phyloP scores from a whole-genome alignment of 2,888 invertebrate species.

The Parasteatoda lunata region DNA sequence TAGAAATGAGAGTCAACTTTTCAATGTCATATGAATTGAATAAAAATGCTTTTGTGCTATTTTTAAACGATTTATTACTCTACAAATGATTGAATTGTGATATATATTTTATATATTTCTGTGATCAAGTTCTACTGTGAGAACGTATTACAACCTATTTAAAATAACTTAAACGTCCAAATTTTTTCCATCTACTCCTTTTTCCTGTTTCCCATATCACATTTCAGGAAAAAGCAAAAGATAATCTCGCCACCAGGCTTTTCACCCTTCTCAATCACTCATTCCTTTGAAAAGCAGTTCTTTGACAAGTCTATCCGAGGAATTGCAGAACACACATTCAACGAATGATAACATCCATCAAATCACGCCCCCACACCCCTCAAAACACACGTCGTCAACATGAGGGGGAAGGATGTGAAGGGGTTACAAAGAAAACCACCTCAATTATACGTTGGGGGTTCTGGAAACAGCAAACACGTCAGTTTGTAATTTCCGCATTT shows the following conservation, averaged over 20 bases:
- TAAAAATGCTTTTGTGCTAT: too few species aligned
- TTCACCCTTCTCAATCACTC: not conserved
- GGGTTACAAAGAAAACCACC: slow-evolving; percentile 20
- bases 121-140: too few species aligned
- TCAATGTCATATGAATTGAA: too few species aligned
- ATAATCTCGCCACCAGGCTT: not conserved
- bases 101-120: too few species aligned
- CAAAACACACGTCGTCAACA: not conserved
- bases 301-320: slow-evolving; percentile 10
- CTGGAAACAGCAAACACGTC: slow-evolving; percentile 45
- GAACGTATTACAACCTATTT: too few species aligned
- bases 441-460: slow-evolving; percentile 30
- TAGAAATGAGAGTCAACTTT: too few species aligned
- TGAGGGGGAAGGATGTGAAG: not conserved
- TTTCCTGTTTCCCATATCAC: too few species aligned
- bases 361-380: not conserved
- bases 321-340: not conserved
- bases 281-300: not conserved
- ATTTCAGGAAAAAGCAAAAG: not conserved
- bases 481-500: slow-evolving; percentile 63
- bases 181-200: too few species aligned
- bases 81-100: too few species aligned
- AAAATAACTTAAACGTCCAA: too few species aligned
- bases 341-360: slow-evolving; percentile 13
- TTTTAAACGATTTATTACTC: too few species aligned